Evolutionary conservation across 1,140 invertebrate species (phyloP).

Genomic region (Nixonia krombeini): DNA sequence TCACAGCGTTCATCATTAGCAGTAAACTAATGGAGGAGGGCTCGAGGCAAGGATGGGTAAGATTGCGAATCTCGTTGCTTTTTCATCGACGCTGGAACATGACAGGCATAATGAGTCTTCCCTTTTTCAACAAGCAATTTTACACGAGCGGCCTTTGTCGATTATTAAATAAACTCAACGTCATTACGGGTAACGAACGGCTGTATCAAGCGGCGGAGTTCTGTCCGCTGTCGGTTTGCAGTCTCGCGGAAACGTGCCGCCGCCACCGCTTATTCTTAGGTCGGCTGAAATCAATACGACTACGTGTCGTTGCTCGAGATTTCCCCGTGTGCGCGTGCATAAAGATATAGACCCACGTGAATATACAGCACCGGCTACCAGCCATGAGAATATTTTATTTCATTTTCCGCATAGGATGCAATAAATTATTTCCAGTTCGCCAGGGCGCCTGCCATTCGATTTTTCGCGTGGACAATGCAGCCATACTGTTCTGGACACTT

Average conservation of each 20-base stretch:
- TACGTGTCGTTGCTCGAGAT: conserved; percentile 7
- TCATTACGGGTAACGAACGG: too few species aligned
- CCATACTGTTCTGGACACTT: background rate
- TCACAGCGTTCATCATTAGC: conserved; percentile 20
- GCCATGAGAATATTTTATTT: conserved; percentile 2
- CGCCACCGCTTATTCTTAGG: conserved; percentile 14
- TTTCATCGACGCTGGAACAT: too few species aligned
- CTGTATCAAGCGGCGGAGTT: too few species aligned
- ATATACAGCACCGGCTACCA: background rate
- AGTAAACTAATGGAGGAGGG: conserved; percentile 35
- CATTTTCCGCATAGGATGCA: background rate
- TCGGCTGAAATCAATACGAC: conserved; percentile 8
- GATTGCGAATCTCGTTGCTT: too few species aligned
- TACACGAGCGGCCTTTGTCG: conserved; percentile 5
- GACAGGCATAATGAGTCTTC: too few species aligned
- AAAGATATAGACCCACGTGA: background rate
- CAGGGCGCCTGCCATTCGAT: too few species aligned
- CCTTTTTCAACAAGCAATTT: too few species aligned
- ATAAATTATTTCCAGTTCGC: conserved; percentile 4
- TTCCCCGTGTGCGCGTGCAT: background rate
- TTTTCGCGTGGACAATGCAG: background rate
- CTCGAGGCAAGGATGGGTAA: too few species aligned
- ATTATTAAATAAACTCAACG: too few species aligned
- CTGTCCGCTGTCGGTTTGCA: too few species aligned
- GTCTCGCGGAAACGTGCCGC: conserved; percentile 5